Evolutionary conservation across 1,140 invertebrate genomes (phyloP), one percentile per base, ranked within the genome.

Genomic region (Leguminivora glycinivorella): DNA sequence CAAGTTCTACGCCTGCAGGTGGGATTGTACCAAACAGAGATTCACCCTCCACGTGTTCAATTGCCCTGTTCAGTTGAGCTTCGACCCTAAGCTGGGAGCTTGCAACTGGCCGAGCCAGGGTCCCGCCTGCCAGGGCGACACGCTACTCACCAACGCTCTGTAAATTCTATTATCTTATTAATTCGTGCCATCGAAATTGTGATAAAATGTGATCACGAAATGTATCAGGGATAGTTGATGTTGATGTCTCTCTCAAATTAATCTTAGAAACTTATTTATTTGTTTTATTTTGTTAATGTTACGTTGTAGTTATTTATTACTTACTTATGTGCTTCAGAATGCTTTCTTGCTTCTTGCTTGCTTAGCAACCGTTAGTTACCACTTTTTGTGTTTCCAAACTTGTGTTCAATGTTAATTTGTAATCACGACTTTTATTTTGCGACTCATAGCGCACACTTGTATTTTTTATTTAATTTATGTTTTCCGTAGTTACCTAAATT

Each of bases 31-130:
- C 87, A 95, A 96, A 74, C 94, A 96, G 72, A 94, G 93, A 73
- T 97, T 95, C 83, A 96, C 95, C 4, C 92, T 97, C 4, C 95
- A 96, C 77, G 92, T 96, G 1, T 96, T 97, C 83, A 95, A 96
- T 75, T 97, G 96, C 83, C 96, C 96, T 0, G 93, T 97, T 63
- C 95, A 96, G 81, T 90, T 97, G 40, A 96, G 95, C 24, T 97
- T 96, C 77, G 96, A 97, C 83, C 92, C 94, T 10, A 93, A 88
- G 29, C 92, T 96, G 71, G 94, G 95, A 26, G 96, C 96, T 60
- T 97, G 96, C 77, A 97, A 97, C 83, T 97, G 95, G 95, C 96
- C 96, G 1, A 96, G 95, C 75, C 95, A 96, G 80, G 96, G 96
- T 60, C 96, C 96, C 0, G 94, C 95, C 56, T 97, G 96, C 82